These are phyloP conservation scores for Poeciliopsis turneri DNA, from an alignment of 2,797 vertebrate species.

Conservation along the genomic window DNA sequence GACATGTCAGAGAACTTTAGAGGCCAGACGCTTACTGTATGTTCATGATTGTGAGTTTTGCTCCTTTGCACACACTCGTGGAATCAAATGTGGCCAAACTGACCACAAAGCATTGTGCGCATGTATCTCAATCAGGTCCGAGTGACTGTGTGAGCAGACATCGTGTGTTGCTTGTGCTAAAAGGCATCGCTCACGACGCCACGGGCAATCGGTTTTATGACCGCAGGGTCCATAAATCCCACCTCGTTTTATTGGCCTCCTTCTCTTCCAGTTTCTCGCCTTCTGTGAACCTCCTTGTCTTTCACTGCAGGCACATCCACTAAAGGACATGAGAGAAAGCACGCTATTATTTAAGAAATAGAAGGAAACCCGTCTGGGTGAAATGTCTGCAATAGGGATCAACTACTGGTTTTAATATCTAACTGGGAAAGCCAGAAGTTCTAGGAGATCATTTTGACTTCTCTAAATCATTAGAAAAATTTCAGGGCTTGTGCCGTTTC, in stretches of 20 bases:
- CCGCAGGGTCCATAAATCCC: constrained; percentile 58
- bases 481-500: background rate
- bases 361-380: constrained; percentile 17
- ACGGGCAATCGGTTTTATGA: constrained; percentile 65
- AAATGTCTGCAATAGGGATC: constrained; percentile 35
- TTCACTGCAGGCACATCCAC: constrained; percentile 42
- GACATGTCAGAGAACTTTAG: constrained; percentile 34
- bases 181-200: constrained; percentile 46
- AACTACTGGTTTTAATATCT: constrained; percentile 27
- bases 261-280: constrained; percentile 25
- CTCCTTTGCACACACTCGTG: background rate
- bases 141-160: background rate
- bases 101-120: constrained; percentile 8
- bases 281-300: constrained; percentile 24
- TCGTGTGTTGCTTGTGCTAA: constrained; percentile 53
- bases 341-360: constrained; percentile 31
- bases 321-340: constrained; percentile 42
- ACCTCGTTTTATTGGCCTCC: constrained; percentile 48
- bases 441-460: constrained; percentile 6
- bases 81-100: background rate
- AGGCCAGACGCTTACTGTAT: background rate
- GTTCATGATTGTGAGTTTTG: constrained; percentile 1
- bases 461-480: background rate
- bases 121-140: constrained; percentile 4
- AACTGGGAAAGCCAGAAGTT: constrained; percentile 38